Base-by-base conservation (phyloP, 2,888 invertebrate genomes). In the Caenorhabditis japonica region DNA sequence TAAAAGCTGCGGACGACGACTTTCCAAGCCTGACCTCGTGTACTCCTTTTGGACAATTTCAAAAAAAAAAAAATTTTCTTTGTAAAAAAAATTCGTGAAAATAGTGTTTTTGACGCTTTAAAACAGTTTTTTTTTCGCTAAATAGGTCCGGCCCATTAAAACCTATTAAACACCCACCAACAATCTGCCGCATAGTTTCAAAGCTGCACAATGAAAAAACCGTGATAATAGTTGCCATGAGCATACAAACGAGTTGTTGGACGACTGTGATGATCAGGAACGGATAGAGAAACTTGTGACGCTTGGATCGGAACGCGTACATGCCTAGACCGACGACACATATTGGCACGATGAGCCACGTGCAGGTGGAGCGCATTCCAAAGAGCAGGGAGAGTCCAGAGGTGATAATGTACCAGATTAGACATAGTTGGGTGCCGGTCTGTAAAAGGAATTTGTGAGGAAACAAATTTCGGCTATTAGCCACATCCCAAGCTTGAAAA, bases 261-360 rank as follows among this genome's bases (percentile, higher is more conserved):
- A 85, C 83, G 3, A 84, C 84, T 13, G 84, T 82, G 39, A 84
- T 83, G 33, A 84, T 84, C n/a, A 84, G 71, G 59, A 84, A 83
- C 10, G 84, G 84, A 46, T 84, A 84, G 15, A 84, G 74, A 60
- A 85, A 84, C 68, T 84, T 84, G 73, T 84, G 84, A 44, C 82
- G 70, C 55, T 82, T 75, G 25, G 80, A 72, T 15, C 51, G 52
- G 39, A 85, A 77, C 15, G 79, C 84, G 62, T 84, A 84, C 10
- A 77, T 53, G 15, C 83, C 80, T 25, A 84, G 62, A 13, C 76
- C 70, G 21, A 82, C 83, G 10, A 84, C 82, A 46, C 80, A 73
- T 38, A 85, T 72, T 3, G 84, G 84, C 19, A 84, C 83, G 21
- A 80, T 74, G 12, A 80, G 58, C 80, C 80, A 80, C 27, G 78